Evolutionary conservation across 1,140 invertebrate species (phyloP).

Genomic region (Drosophila kurseongensis): DNA sequence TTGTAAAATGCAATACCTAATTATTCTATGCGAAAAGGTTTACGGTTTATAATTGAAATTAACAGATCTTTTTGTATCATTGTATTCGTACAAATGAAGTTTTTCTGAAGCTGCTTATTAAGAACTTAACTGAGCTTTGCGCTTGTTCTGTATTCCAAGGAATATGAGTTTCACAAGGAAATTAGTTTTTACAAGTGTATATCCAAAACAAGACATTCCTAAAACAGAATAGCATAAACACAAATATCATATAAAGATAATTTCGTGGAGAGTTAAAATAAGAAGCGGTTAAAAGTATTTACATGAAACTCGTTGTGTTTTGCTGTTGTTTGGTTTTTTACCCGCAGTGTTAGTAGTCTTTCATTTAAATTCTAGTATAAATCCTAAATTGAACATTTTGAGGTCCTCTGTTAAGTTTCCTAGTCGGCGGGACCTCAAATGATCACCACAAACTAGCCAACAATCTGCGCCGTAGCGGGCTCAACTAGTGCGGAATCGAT

Average conservation of each 20-base stretch:
- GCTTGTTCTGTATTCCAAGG: neutral
- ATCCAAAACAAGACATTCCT: neutral
- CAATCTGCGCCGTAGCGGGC: neutral
- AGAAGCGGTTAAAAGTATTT: neutral
- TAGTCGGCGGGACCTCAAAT: conserved; percentile 6
- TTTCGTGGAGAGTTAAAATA: neutral
- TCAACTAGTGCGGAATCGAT: neutral
- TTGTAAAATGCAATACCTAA: conserved; percentile 15
- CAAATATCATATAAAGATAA: neutral
- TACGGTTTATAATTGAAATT: neutral
- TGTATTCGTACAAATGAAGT: neutral
- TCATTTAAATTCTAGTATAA: neutral
- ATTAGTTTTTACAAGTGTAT: conserved; percentile 1
- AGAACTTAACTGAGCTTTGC: neutral
- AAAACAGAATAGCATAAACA: neutral
- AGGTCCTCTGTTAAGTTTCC: neutral
- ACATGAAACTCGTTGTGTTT: neutral
- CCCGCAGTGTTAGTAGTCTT: neutral
- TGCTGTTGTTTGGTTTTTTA: neutral
- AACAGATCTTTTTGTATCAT: neutral
- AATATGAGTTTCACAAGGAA: neutral
- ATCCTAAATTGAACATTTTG: neutral
- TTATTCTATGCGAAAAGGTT: neutral
- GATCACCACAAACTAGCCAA: conserved; percentile 45
- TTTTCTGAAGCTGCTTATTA: neutral